phyloP scores from a whole-genome alignment of 2,113 vertebrate genomes.

The Heteronetta atricapilla region DNA sequence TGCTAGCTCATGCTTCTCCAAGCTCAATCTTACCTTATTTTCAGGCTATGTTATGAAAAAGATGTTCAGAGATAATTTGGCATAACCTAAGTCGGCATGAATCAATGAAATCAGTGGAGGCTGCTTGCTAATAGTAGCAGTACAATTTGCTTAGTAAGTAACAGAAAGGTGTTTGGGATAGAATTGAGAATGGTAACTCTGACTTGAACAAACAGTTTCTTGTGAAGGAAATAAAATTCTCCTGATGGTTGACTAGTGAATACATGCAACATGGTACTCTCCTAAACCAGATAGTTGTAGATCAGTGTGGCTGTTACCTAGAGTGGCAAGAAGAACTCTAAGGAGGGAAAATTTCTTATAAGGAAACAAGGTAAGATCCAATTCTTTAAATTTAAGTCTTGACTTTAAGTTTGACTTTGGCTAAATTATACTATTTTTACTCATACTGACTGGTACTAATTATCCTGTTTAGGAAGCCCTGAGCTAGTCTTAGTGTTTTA shows the following conservation, averaged over 20 bases:
- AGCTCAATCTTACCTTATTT: background rate
- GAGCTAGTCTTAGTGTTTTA: background rate
- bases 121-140: background rate
- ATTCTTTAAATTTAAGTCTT: background rate
- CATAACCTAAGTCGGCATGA: background rate
- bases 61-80: background rate
- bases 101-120: background rate
- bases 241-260: background rate
- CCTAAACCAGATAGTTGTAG: background rate
- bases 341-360: background rate
- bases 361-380: background rate
- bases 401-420: background rate
- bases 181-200: background rate
- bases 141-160: background rate
- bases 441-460: background rate
- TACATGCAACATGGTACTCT: background rate
- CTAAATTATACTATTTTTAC: background rate
- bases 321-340: background rate
- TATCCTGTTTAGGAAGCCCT: background rate
- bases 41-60: background rate
- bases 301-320: accelerated
- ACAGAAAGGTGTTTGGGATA: background rate
- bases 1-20: background rate
- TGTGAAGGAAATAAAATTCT: background rate
- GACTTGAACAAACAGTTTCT: background rate